A percentile compares a stretch with the other conserved stretches of the same genome.
Conservation (phyloP, 2,797 vertebrate genomes). For the Ispidina lecontei region DNA sequence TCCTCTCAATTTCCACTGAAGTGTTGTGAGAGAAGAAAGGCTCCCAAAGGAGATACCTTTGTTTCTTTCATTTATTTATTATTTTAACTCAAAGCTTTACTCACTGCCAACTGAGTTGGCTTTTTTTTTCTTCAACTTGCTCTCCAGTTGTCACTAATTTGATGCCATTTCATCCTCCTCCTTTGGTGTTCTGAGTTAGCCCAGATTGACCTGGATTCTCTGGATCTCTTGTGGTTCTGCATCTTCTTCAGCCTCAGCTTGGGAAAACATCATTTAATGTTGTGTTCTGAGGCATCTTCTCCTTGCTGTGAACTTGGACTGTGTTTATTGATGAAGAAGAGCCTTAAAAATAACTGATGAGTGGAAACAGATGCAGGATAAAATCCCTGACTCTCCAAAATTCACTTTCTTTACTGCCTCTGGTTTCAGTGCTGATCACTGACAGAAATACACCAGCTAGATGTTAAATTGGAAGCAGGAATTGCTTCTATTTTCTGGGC, state of each 20-base stretch:
- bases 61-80: not conserved
- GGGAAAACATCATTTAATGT: not conserved
- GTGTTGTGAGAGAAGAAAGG: not conserved
- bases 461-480: not conserved
- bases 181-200: not conserved
- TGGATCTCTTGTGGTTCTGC: not conserved
- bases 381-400: not conserved
- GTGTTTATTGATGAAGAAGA: not conserved
- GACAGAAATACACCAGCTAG: not conserved
- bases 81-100: not conserved
- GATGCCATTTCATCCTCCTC: not conserved
- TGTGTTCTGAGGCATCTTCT: not conserved
- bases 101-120: not conserved
- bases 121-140: not conserved
- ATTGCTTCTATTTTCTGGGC: not conserved
- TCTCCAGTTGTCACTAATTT: not conserved
- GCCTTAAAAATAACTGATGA: not conserved
- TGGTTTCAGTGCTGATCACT: not conserved
- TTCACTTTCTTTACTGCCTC: not conserved
- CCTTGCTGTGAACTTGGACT: not conserved
- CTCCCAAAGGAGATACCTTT: not conserved
- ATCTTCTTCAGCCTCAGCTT: not conserved
- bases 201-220: not conserved
- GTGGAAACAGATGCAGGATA: not conserved
- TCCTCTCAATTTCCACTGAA: not conserved